These are phyloP conservation scores for Myrmecobius fasciatus DNA, from an alignment of 2,113 vertebrate genomes.

Conservation along the genomic window DNA sequence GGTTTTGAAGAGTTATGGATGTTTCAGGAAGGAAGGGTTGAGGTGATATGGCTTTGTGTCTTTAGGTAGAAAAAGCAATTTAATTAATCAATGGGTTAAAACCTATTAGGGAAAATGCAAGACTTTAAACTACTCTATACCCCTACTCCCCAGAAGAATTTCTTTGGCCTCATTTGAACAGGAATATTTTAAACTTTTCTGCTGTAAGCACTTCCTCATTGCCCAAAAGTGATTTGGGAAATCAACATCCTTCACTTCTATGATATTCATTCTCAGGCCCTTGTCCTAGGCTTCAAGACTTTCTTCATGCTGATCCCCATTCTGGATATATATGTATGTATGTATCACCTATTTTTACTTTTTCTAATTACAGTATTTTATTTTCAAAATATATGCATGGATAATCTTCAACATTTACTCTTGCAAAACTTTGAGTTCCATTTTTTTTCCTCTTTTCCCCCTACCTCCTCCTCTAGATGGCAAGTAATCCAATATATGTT, in stretches of 20 bases:
- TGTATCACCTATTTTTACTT: no score
- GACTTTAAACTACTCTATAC: not conserved
- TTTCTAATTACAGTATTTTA: no score
- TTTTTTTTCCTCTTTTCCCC: no score
- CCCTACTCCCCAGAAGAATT: not conserved
- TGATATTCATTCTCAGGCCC: not conserved
- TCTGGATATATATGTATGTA: not conserved
- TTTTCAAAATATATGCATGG: no score
- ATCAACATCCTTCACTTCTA: not conserved
- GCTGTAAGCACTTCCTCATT: not conserved
- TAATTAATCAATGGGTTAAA: not conserved
- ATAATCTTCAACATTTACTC: no score
- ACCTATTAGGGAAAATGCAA: not conserved
- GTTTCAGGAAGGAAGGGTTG: not conserved
- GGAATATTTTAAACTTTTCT: not conserved
- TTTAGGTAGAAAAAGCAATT: not conserved
- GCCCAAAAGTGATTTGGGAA: not conserved
- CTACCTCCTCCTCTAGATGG: no score
- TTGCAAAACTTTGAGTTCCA: no score
- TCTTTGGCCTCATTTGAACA: not conserved
- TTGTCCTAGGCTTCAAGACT: not conserved
- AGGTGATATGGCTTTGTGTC: not conserved
- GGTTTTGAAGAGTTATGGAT: not conserved
- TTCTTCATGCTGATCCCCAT: not conserved
- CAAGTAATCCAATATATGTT: no score